These are phyloP conservation scores for Micropoecilia bifurca DNA, from an alignment of 2,797 vertebrate species.

Conservation along the genomic window DNA sequence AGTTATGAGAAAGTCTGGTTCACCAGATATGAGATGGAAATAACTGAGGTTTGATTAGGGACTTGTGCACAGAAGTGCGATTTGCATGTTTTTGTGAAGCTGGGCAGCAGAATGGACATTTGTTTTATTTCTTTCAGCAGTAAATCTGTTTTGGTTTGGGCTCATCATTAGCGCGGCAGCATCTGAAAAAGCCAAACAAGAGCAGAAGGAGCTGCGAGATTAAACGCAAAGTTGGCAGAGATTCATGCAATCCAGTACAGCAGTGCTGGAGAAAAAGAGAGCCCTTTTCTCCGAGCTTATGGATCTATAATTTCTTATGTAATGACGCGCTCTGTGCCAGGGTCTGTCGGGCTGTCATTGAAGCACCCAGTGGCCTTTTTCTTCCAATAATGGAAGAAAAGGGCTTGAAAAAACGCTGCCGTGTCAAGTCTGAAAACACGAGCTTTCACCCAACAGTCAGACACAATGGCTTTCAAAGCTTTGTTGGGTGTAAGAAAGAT, in stretches of 20 bases:
- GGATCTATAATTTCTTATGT: constrained; percentile 60
- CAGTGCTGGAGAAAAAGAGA: constrained; percentile 32
- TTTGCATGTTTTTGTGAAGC: neutral
- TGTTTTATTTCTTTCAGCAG: constrained; percentile 14
- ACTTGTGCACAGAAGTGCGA: neutral
- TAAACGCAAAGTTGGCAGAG: constrained; percentile 57
- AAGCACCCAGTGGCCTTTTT: neutral
- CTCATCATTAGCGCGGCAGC: constrained; percentile 6
- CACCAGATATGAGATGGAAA: neutral
- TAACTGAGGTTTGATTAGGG: neutral
- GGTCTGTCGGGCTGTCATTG: constrained; percentile 41
- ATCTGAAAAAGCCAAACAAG: constrained; percentile 31
- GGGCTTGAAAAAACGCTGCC: constrained; percentile 35
- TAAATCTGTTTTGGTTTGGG: constrained; percentile 22
- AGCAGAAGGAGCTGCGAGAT: constrained; percentile 45
- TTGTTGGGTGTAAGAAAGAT: neutral
- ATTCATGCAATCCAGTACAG: constrained; percentile 56
- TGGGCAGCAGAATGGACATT: constrained; percentile 4
- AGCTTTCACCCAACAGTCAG: constrained; percentile 16
- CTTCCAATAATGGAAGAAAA: constrained; percentile 22
- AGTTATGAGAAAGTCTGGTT: neutral
- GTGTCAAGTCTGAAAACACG: constrained; percentile 23
- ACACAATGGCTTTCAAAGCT: neutral
- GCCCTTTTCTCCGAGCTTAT: constrained; percentile 53
- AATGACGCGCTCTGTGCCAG: constrained; percentile 43